Percentiles rank a stretch among this genome's conserved stretches.
Evolutionary conservation across 1,140 invertebrate genomes (phyloP).

Genomic region (Helicoverpa armigera): DNA sequence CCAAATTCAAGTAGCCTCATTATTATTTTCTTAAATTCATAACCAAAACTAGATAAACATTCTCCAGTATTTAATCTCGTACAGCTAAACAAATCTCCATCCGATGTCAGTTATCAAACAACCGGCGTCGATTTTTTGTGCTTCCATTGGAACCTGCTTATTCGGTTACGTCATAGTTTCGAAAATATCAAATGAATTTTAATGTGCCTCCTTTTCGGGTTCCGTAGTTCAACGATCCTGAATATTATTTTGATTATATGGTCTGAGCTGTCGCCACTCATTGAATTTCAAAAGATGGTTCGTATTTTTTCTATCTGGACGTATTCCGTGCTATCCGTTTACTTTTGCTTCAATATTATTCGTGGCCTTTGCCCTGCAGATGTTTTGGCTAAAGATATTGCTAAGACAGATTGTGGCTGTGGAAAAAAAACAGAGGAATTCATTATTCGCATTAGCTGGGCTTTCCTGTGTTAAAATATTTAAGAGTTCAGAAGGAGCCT

Average conservation of each 20-base stretch:
- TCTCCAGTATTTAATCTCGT: background rate
- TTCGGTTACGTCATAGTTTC: slow-evolving; percentile 28
- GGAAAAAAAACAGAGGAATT: no score
- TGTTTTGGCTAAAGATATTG: no score
- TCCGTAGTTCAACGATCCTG: slow-evolving; percentile 36
- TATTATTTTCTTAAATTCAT: background rate
- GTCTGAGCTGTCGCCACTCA: background rate
- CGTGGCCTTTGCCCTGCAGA: no score
- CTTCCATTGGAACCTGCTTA: slow-evolving; percentile 15
- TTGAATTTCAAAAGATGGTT: slow-evolving; percentile 7
- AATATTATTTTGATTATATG: background rate
- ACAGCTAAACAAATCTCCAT: slow-evolving; percentile 13
- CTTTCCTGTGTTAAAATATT: no score
- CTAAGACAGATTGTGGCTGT: no score
- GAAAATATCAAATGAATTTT: slow-evolving; percentile 38
- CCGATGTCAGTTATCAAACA: slow-evolving; percentile 13
- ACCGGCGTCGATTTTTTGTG: slow-evolving; percentile 2
- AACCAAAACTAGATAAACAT: background rate
- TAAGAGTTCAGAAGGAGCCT: no score
- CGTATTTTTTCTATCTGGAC: no score
- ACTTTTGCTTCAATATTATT: no score
- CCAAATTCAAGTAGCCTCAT: background rate
- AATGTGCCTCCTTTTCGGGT: slow-evolving; percentile 23
- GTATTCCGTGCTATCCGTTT: background rate
- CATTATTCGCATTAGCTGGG: no score